A percentile compares a stretch with the other conserved stretches of the same genome.
Evolutionary conservation across 2,797 vertebrate genomes (phyloP).

Genomic region (Coregonus sp.): DNA sequence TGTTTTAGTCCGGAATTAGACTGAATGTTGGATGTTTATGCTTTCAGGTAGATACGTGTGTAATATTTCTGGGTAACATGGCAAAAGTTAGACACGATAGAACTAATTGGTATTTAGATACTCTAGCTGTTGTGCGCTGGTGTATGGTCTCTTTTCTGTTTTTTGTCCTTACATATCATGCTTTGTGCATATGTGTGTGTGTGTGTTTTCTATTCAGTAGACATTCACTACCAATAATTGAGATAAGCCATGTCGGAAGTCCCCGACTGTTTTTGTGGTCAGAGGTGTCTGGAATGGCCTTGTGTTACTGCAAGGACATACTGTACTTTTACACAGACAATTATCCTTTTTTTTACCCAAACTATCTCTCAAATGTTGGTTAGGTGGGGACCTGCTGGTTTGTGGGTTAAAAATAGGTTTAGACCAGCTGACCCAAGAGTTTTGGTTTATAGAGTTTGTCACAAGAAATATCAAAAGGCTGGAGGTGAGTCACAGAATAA

Average conservation of each 20-base stretch:
- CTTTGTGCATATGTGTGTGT: background rate
- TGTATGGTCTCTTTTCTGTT: background rate
- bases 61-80: background rate
- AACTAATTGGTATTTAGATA: background rate
- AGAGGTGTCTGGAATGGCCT: conserved; percentile 7
- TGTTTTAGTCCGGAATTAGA: background rate
- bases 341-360: background rate
- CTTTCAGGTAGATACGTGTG: background rate
- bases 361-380: too few species aligned
- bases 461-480: background rate
- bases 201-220: background rate
- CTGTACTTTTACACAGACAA: background rate
- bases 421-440: background rate
- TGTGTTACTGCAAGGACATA: background rate
- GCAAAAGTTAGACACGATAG: background rate
- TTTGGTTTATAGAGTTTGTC: background rate
- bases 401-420: background rate
- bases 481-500: background rate
- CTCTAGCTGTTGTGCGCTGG: background rate
- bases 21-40: background rate
- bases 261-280: background rate
- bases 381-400: background rate
- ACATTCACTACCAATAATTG: background rate
- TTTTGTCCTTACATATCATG: background rate
- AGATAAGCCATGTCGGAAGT: background rate